Evolutionary conservation across 2,888 invertebrate genomes (phyloP).

Genomic region (Cosmia pyralina): DNA sequence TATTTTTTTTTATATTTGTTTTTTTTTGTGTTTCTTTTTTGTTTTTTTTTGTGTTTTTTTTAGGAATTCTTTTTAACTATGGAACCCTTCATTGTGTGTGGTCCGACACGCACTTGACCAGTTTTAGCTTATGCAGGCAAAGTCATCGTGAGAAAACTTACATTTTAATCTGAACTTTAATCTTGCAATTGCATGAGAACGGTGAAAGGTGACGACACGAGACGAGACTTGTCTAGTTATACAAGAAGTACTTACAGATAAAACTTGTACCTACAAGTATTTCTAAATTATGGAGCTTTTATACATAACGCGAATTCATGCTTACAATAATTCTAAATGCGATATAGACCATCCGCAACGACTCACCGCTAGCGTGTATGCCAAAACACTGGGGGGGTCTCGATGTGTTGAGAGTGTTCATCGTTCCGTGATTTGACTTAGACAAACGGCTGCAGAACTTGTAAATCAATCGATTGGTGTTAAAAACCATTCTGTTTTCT

Average conservation of each 20-base stretch:
- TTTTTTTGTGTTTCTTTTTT: too few relatives aligned
- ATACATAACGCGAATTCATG: conserved; percentile 1
- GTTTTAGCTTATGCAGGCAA: background rate
- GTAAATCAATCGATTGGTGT: conserved; percentile 24
- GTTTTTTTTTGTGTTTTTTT: too few relatives aligned
- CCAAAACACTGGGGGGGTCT: conserved; percentile 42
- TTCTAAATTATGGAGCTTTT: conserved; percentile 17
- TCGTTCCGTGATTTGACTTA: conserved; percentile 4
- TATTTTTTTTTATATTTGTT: too few relatives aligned
- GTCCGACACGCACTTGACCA: too few relatives aligned
- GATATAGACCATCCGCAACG: background rate
- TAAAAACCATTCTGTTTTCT: background rate
- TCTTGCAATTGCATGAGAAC: background rate
- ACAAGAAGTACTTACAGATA: conserved; percentile 11
- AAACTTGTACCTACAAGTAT: conserved; percentile 16
- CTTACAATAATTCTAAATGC: conserved; percentile 4
- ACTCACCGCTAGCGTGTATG: background rate
- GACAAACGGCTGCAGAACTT: conserved; percentile 13
- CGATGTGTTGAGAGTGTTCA: conserved; percentile 13
- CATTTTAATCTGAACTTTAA: background rate
- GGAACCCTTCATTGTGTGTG: too few relatives aligned
- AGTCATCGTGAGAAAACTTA: background rate
- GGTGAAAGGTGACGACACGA: conserved; percentile 2
- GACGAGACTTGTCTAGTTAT: background rate
- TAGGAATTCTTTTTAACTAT: too few relatives aligned